Conservation (phyloP, 2,797 vertebrate species). For the Momotus momota region DNA sequence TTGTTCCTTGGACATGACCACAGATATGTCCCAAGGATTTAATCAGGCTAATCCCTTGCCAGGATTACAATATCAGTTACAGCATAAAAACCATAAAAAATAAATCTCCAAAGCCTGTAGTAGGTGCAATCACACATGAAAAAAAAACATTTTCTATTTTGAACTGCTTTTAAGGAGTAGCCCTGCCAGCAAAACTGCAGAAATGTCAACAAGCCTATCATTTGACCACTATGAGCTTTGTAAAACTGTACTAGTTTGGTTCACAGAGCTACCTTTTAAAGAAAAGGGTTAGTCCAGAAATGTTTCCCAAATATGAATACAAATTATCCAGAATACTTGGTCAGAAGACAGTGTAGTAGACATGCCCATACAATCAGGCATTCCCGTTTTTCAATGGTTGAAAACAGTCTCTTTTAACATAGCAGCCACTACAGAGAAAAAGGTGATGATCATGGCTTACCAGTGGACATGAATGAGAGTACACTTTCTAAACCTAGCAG, state of each 20-base stretch:
- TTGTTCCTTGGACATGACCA: background rate
- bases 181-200: background rate
- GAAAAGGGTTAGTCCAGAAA: background rate
- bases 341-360: background rate
- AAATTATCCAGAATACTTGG: background rate
- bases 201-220: background rate
- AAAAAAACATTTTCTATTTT: background rate
- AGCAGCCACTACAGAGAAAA: background rate
- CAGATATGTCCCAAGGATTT: background rate
- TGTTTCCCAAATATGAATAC: background rate
- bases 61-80: background rate
- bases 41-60: background rate
- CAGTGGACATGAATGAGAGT: background rate
- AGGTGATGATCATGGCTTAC: background rate
- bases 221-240: background rate
- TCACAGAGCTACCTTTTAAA: background rate
- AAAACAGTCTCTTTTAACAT: background rate
- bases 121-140: background rate
- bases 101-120: background rate
- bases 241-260: background rate
- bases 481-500: background rate
- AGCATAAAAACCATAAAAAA: background rate
- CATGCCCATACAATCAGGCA: background rate
- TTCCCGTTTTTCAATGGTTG: background rate
- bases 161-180: background rate